phyloP scores from a whole-genome alignment of 2,113 vertebrate species.

The Spermophilus dauricus region DNA sequence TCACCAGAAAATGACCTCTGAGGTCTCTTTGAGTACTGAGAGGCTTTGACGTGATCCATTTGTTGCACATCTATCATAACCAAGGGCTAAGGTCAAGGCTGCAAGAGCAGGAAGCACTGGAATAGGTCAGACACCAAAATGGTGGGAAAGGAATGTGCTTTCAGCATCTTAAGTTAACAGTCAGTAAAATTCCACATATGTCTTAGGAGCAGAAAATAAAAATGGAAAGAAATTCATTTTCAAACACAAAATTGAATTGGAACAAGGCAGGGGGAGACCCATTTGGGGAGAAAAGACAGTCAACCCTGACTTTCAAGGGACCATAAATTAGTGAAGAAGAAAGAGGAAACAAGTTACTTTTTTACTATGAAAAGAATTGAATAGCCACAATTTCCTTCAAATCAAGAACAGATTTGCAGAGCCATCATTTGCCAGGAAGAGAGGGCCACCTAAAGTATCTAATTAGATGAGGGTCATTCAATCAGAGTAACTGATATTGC shows the following conservation, averaged over 20 bases:
- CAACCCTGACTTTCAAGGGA: slow-evolving; percentile 14
- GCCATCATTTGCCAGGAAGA: slow-evolving; percentile 36
- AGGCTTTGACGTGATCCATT: background rate
- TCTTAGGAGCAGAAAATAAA: background rate
- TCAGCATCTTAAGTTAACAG: background rate
- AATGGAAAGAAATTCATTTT: slow-evolving; percentile 31
- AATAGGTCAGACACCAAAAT: slow-evolving; percentile 50
- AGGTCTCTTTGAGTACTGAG: background rate
- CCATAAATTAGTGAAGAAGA: background rate
- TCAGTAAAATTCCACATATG: slow-evolving; percentile 29
- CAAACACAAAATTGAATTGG: slow-evolving; percentile 25
- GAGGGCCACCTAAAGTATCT: slow-evolving; percentile 28
- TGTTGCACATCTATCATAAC: slow-evolving; percentile 47
- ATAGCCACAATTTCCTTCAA: slow-evolving; percentile 39
- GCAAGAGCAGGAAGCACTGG: background rate
- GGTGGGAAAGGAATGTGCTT: slow-evolving; percentile 51
- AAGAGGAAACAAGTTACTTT: background rate
- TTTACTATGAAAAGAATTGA: slow-evolving; percentile 57
- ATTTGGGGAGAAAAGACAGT: background rate
- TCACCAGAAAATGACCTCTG: slow-evolving; percentile 59
- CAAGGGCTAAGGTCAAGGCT: slow-evolving; percentile 4
- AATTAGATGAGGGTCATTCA: slow-evolving; percentile 42
- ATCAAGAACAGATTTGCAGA: slow-evolving; percentile 50
- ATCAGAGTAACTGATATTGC: slow-evolving; percentile 1
- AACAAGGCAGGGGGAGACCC: background rate